A percentile compares a stretch with the other conserved stretches of the same genome.
These are phyloP conservation scores for Cladopsammia gracilis DNA, from an alignment of 64 coral and sea anemone genomes.

Conservation along the genomic window DNA sequence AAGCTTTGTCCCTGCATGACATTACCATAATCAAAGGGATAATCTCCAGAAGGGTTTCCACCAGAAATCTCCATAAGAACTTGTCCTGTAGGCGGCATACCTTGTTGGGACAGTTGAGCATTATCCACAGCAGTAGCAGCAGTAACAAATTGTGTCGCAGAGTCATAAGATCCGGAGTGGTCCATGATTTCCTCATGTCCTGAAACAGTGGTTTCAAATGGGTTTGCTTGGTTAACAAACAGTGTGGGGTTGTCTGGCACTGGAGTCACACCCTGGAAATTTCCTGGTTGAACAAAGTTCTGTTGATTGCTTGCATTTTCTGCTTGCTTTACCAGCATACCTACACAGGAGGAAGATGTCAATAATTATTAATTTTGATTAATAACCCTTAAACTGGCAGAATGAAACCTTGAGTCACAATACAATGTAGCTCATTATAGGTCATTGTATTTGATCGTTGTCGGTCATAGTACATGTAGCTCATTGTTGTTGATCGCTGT, in stretches of 20 bases:
- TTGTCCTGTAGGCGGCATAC: not conserved
- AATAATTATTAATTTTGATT: not conserved
- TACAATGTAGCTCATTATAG: too few species aligned
- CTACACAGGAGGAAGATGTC: not conserved
- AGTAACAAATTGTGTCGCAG: not conserved
- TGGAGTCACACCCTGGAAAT: constrained; percentile 3
- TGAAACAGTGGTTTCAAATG: constrained; percentile 14
- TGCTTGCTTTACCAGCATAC: constrained; percentile 15
- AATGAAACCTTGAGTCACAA: too few species aligned
- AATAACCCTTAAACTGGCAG: too few species aligned
- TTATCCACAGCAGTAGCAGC: not conserved
- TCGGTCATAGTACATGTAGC: too few species aligned
- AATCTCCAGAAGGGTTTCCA: constrained; percentile 14
- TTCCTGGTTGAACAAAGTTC: constrained; percentile 7
- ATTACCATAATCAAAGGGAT: constrained; percentile 5
- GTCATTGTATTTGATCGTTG: too few species aligned
- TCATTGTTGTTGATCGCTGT: too few species aligned
- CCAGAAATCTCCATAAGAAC: constrained; percentile 44
- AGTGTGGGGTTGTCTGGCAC: not conserved
- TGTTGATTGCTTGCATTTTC: constrained; percentile 28
- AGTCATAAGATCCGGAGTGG: constrained; percentile 28
- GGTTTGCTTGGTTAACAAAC: constrained; percentile 11
- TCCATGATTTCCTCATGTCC: constrained; percentile 48
- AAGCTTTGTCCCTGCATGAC: constrained; percentile 38
- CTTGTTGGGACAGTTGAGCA: constrained; percentile 25